phyloP scores from a whole-genome alignment of 2,113 vertebrate genomes.

The Synchiropus splendidus region DNA sequence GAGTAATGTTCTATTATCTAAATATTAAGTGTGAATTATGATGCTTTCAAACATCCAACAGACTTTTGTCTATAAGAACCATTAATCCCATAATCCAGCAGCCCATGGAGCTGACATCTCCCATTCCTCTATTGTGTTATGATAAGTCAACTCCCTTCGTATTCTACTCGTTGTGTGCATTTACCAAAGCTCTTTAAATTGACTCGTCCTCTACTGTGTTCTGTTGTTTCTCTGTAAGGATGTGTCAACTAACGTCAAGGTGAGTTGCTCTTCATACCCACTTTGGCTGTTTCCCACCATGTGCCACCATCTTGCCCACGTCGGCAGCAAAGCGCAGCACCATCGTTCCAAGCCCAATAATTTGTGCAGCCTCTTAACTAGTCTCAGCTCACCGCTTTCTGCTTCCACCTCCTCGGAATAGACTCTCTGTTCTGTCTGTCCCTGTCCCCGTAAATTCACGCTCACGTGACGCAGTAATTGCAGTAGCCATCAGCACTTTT shows the following conservation, averaged over 20 bases:
- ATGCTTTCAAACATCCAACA: conserved; percentile 21
- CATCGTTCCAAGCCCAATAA: conserved; percentile 30
- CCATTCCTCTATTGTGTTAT: conserved; percentile 16
- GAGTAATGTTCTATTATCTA: too few relatives aligned
- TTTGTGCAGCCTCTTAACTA: conserved; percentile 9
- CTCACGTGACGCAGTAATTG: too few relatives aligned
- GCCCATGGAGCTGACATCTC: conserved; percentile 24
- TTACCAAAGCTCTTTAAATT: conserved; percentile 21
- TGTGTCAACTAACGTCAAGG: conserved; percentile 60
- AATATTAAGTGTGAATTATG: conserved; percentile 12
- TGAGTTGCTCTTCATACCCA: conserved; percentile 53
- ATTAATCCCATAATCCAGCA: conserved; percentile 48
- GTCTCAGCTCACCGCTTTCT: conserved; percentile 32
- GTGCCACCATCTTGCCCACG: conserved; percentile 23
- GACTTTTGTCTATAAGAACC: conserved; percentile 29
- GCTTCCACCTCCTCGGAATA: conserved; percentile 25
- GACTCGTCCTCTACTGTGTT: conserved; percentile 52
- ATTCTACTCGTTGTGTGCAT: conserved; percentile 22
- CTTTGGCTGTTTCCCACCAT: conserved; percentile 23
- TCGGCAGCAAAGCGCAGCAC: conserved; percentile 30
- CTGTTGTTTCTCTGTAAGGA: conserved; percentile 63
- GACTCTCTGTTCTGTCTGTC: conserved; percentile 2
- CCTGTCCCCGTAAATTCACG: not conserved
- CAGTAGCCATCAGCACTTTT: too few relatives aligned
- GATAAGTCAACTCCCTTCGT: conserved; percentile 15